These are phyloP conservation scores for Brotula barbata DNA, from an alignment of 2,797 vertebrate genomes.

Conservation along the genomic window DNA sequence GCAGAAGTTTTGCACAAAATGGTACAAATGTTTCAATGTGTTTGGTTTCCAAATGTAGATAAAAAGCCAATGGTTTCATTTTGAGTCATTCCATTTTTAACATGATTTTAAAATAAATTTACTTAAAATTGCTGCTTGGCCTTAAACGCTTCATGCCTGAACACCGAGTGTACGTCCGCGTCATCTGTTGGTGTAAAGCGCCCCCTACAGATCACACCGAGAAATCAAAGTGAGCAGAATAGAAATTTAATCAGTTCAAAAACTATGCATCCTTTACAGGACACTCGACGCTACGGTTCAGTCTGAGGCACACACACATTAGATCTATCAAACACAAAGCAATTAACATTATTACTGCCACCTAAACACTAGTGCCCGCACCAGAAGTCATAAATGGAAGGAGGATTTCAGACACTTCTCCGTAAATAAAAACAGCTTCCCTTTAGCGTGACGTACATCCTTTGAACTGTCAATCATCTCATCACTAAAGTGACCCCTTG, in stretches of 20 bases:
- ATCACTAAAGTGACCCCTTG: too few species aligned
- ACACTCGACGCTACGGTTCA: slow-evolving; percentile 16
- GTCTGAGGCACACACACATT: slow-evolving; percentile 16
- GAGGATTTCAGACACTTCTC: slow-evolving; percentile 8
- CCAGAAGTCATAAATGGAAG: slow-evolving; percentile 51
- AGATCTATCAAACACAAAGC: background rate
- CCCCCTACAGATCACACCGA: slow-evolving; percentile 61
- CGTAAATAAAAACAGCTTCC: slow-evolving; percentile 7
- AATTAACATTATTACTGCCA: slow-evolving; percentile 35
- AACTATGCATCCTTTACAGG: slow-evolving; percentile 1
- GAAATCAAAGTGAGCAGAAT: slow-evolving; percentile 9
- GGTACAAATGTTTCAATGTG: slow-evolving; percentile 51
- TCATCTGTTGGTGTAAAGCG: slow-evolving; percentile 43
- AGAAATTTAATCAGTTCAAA: slow-evolving; percentile 63
- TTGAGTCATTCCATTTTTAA: slow-evolving; percentile 67
- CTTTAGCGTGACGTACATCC: too few species aligned
- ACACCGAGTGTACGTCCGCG: too few species aligned
- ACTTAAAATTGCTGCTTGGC: slow-evolving; percentile 51
- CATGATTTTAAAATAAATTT: slow-evolving; percentile 74
- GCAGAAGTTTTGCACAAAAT: slow-evolving; percentile 77
- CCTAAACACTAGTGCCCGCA: slow-evolving; percentile 67
- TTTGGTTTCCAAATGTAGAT: slow-evolving; percentile 68
- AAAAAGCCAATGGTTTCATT: slow-evolving; percentile 54
- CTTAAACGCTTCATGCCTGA: background rate
- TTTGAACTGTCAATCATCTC: too few species aligned